Percentiles rank a stretch among this genome's conserved stretches.
Conservation (phyloP, 2,888 invertebrate species). For the Chrysopilus asiliformis region DNA sequence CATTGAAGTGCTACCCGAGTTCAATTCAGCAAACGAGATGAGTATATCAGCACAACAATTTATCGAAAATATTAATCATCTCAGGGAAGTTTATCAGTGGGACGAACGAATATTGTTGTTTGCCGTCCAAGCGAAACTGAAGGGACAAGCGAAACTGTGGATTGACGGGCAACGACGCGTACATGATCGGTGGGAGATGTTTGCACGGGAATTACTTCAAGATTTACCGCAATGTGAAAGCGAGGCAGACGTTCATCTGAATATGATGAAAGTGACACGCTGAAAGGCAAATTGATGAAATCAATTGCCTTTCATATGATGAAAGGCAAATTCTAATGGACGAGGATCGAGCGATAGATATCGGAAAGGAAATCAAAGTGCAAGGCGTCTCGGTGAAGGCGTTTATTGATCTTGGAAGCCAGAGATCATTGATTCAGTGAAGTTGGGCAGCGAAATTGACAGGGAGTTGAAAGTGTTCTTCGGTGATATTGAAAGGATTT, state of each 20-base stretch:
- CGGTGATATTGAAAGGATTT: not conserved
- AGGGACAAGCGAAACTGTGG: constrained; percentile 6
- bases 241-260: not conserved
- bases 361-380: not conserved
- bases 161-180: not conserved
- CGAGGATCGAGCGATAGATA: too few species aligned
- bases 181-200: not conserved
- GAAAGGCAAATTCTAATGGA: too few species aligned
- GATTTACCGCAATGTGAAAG: constrained; percentile 1
- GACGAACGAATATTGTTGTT: constrained; percentile 1
- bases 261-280: not conserved
- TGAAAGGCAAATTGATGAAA: not conserved
- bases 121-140: not conserved
- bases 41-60: too few species aligned
- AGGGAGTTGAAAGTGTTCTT: not conserved
- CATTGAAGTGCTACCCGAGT: too few species aligned
- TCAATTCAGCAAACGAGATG: too few species aligned
- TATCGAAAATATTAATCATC: too few species aligned
- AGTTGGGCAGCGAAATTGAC: not conserved
- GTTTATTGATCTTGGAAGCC: constrained; percentile 1
- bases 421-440: not conserved
- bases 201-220: not conserved
- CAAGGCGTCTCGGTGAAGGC: not conserved
- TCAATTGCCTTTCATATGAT: not conserved
- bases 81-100: too few species aligned